These are phyloP conservation scores for Lycaon pictus DNA, from an alignment of 2,113 vertebrate genomes.

Conservation along the genomic window DNA sequence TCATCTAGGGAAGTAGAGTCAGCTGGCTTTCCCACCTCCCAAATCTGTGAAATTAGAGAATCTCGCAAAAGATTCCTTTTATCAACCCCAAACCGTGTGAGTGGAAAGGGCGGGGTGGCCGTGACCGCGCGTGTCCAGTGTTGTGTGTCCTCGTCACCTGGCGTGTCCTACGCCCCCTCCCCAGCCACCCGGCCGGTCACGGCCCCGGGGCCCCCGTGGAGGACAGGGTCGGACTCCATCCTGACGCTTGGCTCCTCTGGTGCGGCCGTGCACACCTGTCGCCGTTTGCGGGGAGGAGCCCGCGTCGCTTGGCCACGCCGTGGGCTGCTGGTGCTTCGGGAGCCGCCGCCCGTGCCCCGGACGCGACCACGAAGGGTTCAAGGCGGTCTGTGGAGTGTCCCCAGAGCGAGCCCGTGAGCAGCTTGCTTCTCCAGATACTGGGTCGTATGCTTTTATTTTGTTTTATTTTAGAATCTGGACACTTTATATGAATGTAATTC, in stretches of 20 bases:
- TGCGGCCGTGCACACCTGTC: not conserved
- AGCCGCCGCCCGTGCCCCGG: not conserved
- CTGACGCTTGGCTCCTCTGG: not conserved
- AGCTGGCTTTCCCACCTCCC: too few species aligned
- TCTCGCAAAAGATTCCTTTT: not conserved
- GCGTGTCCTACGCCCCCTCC: not conserved
- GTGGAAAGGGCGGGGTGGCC: not conserved
- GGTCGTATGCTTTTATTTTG: constrained; percentile 6
- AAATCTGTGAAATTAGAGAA: not conserved
- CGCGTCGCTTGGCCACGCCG: not conserved
- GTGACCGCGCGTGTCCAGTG: not conserved
- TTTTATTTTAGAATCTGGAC: constrained; percentile 39
- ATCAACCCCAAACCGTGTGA: rapidly evolving
- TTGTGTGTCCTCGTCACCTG: not conserved
- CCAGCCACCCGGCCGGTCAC: not conserved
- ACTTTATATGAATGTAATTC: constrained; percentile 60
- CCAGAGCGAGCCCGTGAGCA: not conserved
- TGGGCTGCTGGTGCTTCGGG: rapidly evolving
- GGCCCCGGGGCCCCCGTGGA: not conserved
- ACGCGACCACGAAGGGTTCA: rapidly evolving
- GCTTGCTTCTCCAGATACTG: not conserved
- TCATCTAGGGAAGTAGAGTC: not conserved
- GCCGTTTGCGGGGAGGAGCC: rapidly evolving
- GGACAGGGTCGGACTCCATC: rapidly evolving
- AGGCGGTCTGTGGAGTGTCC: not conserved